These are phyloP conservation scores for Micronisus gabar DNA, from an alignment of 2,113 vertebrate genomes.

Conservation along the genomic window DNA sequence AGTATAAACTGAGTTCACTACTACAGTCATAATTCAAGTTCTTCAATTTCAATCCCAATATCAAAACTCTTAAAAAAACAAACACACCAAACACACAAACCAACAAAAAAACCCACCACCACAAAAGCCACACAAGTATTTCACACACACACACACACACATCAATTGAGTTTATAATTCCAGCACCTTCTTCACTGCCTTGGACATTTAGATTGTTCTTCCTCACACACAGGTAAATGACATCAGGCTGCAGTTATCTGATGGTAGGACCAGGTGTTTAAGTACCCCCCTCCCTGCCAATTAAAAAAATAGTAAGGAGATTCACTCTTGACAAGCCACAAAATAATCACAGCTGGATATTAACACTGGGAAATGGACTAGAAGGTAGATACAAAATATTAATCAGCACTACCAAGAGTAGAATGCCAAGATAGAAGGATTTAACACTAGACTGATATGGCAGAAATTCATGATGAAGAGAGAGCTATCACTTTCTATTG, in stretches of 20 bases:
- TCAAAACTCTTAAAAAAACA: background rate
- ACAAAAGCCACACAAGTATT: background rate
- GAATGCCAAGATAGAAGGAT: background rate
- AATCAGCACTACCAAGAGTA: background rate
- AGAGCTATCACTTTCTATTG: background rate
- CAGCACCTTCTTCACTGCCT: background rate
- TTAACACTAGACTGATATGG: background rate
- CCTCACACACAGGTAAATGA: background rate
- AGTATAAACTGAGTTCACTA: background rate
- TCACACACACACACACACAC: rapidly evolving
- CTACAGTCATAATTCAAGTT: background rate
- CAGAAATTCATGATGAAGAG: background rate
- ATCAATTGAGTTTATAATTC: background rate
- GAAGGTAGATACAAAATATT: background rate
- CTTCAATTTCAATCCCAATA: background rate
- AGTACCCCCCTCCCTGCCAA: background rate
- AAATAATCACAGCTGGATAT: background rate
- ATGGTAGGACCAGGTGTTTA: background rate
- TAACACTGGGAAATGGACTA: background rate
- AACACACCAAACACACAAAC: background rate
- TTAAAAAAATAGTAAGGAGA: background rate
- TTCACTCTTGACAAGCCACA: background rate
- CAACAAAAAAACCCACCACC: background rate
- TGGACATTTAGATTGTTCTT: background rate
- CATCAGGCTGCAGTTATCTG: background rate